Percentiles rank a stretch among this genome's conserved stretches.
Evolutionary conservation across 53 echinoderm and acorn worm genomes (phyloP).

Genomic region (Hippasteria phrygiana): DNA sequence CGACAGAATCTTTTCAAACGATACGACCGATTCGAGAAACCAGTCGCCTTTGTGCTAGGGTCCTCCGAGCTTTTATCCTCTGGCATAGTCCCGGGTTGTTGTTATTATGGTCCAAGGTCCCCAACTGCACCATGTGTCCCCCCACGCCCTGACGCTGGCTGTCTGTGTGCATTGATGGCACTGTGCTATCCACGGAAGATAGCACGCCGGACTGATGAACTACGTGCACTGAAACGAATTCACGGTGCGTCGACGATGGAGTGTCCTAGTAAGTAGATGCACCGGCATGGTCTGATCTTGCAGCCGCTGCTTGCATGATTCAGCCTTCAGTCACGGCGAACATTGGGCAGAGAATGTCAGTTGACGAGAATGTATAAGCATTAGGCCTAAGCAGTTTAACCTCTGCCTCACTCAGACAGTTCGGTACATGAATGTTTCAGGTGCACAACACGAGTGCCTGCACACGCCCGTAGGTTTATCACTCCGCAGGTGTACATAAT

Average conservation of each 20-base stretch:
- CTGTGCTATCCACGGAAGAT: slow-evolving; percentile 38
- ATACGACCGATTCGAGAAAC: slow-evolving; percentile 29
- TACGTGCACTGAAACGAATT: slow-evolving; percentile 7
- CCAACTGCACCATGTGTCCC: slow-evolving; percentile 27
- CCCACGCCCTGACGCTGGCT: slow-evolving; percentile 17
- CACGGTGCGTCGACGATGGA: slow-evolving; percentile 9
- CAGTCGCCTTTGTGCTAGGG: slow-evolving; percentile 16
- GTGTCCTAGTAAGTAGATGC: slow-evolving; percentile 37
- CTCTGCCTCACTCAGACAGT: not conserved
- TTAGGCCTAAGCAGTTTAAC: not conserved
- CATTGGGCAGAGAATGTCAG: slow-evolving; percentile 13
- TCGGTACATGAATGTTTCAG: not conserved
- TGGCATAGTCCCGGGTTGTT: slow-evolving; percentile 40
- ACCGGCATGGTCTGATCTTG: slow-evolving; percentile 34
- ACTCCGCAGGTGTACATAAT: slow-evolving; percentile 56
- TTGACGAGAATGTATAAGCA: slow-evolving; percentile 12
- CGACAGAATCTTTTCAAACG: slow-evolving; percentile 43
- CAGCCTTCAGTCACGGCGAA: slow-evolving; percentile 13
- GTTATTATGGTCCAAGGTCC: slow-evolving; percentile 15
- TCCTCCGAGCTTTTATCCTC: slow-evolving; percentile 50
- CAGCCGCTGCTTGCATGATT: slow-evolving; percentile 22
- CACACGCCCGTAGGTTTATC: not conserved
- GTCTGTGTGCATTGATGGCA: slow-evolving; percentile 14
- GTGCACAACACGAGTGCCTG: not conserved
- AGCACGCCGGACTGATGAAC: slow-evolving; percentile 47